Conservation (phyloP, 92 coral and sea anemone species). For the Porites lobata region DNA sequence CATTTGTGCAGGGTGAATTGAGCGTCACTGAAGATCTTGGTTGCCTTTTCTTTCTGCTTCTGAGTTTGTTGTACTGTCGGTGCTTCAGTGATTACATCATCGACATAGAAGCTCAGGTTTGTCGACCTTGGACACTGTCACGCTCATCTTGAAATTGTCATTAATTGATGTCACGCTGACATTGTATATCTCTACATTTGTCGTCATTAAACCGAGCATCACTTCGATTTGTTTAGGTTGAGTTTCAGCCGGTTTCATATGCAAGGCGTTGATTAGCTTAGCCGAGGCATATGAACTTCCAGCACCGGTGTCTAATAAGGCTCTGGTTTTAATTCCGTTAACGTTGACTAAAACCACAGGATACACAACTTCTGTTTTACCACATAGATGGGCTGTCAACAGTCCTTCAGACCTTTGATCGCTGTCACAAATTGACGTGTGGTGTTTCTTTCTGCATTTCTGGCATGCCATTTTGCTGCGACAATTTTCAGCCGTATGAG, state of each 20-base stretch:
- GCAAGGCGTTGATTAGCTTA: slow-evolving; percentile 43
- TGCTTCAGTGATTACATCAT: slow-evolving; percentile 6
- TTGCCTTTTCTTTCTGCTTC: slow-evolving; percentile 26
- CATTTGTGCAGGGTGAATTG: slow-evolving; percentile 13
- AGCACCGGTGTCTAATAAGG: slow-evolving; percentile 61
- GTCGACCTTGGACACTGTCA: slow-evolving; percentile 58
- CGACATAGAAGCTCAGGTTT: slow-evolving; percentile 50
- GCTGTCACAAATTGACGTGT: slow-evolving; percentile 50
- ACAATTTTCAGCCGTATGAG: slow-evolving; percentile 2
- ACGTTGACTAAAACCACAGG: slow-evolving; percentile 53
- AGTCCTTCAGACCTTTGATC: slow-evolving; percentile 12
- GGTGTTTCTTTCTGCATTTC: slow-evolving; percentile 31
- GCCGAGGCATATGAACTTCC: slow-evolving; percentile 67
- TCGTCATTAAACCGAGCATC: slow-evolving; percentile 63
- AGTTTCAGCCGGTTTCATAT: slow-evolving; percentile 29
- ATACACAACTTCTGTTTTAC: slow-evolving; percentile 41
- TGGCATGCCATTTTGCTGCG: slow-evolving; percentile 46
- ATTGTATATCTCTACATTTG: slow-evolving; percentile 32
- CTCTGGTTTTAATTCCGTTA: slow-evolving; percentile 47
- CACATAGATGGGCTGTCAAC: slow-evolving; percentile 30
- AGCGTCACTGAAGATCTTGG: slow-evolving; percentile 26
- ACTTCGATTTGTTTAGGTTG: slow-evolving; percentile 54
- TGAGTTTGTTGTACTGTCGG: slow-evolving; percentile 18
- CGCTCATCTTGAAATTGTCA: slow-evolving; percentile 27
- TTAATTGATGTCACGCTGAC: slow-evolving; percentile 28